These are phyloP conservation scores for Xestoiulus laeticollis DNA, from an alignment of 2,888 invertebrate species.

Conservation along the genomic window DNA sequence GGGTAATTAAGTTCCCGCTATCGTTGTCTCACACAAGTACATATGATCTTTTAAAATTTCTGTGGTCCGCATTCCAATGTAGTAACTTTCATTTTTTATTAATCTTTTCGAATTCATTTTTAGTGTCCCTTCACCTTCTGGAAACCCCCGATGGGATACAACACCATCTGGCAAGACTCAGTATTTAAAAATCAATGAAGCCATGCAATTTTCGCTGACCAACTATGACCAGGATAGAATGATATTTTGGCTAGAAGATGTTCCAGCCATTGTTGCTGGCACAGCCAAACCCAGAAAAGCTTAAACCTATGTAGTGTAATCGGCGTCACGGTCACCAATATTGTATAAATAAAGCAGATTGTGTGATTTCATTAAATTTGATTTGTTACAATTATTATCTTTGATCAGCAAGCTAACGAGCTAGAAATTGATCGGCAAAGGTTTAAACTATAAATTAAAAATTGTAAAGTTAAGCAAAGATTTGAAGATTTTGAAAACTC, in stretches of 20 bases:
- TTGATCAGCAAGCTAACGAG: too few species aligned
- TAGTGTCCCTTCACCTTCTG: conserved; percentile 41
- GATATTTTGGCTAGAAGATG: conserved; percentile 24
- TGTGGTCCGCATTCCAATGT: not conserved
- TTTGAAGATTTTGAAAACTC: too few species aligned
- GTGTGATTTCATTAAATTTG: not conserved
- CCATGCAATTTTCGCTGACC: not conserved
- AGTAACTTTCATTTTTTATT: not conserved
- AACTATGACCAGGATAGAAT: not conserved
- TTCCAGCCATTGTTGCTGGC: conserved; percentile 41
- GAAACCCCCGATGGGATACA: not conserved
- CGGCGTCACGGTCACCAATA: not conserved
- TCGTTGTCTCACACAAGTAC: too few species aligned
- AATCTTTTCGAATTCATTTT: not conserved
- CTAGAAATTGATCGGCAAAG: too few species aligned
- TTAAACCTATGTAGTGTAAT: not conserved
- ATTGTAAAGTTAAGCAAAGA: too few species aligned
- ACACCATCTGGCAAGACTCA: conserved; percentile 5
- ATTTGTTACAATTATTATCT: not conserved
- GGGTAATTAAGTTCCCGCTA: too few species aligned
- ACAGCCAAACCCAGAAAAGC: not conserved
- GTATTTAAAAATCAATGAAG: not conserved
- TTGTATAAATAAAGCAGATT: not conserved
- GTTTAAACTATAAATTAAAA: too few species aligned
- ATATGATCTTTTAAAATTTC: too few species aligned